Conservation (phyloP, 2,113 vertebrate genomes). For the Ochotona curzoniae region DNA sequence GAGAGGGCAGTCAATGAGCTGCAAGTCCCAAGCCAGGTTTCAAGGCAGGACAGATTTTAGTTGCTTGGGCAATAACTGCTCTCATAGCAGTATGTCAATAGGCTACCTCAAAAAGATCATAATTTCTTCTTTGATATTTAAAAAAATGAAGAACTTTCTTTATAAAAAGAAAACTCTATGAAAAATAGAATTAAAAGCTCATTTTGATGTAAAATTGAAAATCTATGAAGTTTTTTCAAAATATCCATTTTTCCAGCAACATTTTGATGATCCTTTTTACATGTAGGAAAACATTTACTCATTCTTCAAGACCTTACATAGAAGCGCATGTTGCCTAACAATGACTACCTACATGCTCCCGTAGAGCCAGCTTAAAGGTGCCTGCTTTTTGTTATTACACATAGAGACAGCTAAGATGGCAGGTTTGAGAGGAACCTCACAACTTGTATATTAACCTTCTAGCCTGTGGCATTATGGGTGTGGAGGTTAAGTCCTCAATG, state of each 20-base stretch:
- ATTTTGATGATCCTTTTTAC: too few species aligned
- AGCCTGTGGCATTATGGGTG: neutral
- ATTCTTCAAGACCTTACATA: neutral
- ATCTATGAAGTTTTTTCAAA: too few species aligned
- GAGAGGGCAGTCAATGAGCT: neutral
- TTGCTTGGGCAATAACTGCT: neutral
- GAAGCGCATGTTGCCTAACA: neutral
- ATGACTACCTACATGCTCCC: neutral
- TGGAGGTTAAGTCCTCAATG: neutral
- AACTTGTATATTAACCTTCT: neutral
- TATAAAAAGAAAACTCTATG: too few species aligned
- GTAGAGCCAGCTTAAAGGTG: neutral
- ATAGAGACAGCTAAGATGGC: constrained; percentile 6
- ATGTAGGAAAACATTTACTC: neutral
- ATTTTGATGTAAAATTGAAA: too few species aligned
- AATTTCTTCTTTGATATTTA: too few species aligned
- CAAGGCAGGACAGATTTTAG: neutral
- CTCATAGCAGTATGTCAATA: neutral
- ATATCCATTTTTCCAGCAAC: too few species aligned
- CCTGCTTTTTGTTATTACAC: neutral
- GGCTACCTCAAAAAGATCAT: too few species aligned
- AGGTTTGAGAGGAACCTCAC: neutral
- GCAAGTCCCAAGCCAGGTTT: neutral
- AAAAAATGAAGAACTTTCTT: too few species aligned
- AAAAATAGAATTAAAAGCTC: too few species aligned